Evolutionary conservation across 2,113 vertebrate species (phyloP), one percentile per base, ranked within the genome.

Genomic region (Cottus gobio): DNA sequence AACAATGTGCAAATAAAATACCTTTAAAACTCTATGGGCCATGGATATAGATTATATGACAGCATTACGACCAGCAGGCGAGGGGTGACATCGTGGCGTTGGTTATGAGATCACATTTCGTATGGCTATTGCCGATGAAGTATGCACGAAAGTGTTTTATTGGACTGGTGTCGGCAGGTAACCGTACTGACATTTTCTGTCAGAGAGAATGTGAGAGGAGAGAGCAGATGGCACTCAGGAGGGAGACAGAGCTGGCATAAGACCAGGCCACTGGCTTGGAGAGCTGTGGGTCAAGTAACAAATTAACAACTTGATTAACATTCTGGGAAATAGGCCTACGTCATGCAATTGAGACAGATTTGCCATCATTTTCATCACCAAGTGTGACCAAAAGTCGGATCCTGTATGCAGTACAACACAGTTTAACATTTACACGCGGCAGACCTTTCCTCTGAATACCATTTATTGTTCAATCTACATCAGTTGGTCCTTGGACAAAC

Each of bases 391-490:
- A 15, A 44, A 44, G 42, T 26, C 18, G 36, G 39, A 13, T 16
- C 15, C 28, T 62, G 31, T 39, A 62, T 22, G 13, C 5, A 46
- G 16, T 42, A 46, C 18, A 66, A 50, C 20, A 52, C 3, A 58
- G 69, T 30, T 64, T 42, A 18, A 65, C 8, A 90, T 24, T 85
- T 44, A 56, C 64, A 82, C 56, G 70, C 76, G 75, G 39, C 66
- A 90, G 70, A 82, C 73, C 10, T 83, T 89, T 91, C 87, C 85
- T 93, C 90, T 86, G 90, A 92, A 93, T 90, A 90, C 86, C 80
- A 87, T 96, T 96, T 96, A 95, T 95, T 95, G 90, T 94, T 95
- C 91, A 92, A 87, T 91, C 87, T 93, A 94, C 93, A 94, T 85
- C 91, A 89, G 91, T 91, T 89, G 88, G 88, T 90, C 86, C 81